These are phyloP conservation scores for Philopedon plagiatum DNA, from an alignment of 2,888 invertebrate genomes.

Conservation along the genomic window DNA sequence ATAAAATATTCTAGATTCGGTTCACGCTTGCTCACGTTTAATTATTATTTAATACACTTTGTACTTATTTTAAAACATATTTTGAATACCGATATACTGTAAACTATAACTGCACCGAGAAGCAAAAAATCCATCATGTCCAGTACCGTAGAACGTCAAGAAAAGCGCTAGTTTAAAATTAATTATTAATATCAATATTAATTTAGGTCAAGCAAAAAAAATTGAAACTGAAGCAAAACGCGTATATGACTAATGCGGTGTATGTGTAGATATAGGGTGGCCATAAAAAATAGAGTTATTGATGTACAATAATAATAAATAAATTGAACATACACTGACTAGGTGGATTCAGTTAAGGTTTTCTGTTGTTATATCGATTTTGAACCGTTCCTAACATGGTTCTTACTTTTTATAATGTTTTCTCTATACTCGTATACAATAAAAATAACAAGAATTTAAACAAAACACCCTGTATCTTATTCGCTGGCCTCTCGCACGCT, in stretches of 20 bases:
- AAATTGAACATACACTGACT: too few relatives aligned
- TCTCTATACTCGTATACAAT: not conserved
- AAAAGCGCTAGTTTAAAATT: too few relatives aligned
- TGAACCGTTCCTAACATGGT: too few relatives aligned
- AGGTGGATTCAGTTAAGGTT: too few relatives aligned
- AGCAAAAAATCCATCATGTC: conserved; percentile 1
- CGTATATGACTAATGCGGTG: not conserved
- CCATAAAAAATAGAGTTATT: not conserved
- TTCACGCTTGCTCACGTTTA: too few relatives aligned
- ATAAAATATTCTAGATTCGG: too few relatives aligned
- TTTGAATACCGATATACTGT: too few relatives aligned
- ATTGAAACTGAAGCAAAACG: conserved; percentile 3
- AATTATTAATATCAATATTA: conserved; percentile 17
- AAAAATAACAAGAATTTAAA: not conserved
- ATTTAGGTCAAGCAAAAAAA: conserved; percentile 24
- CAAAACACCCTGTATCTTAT: conserved; percentile 4
- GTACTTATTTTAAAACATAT: too few relatives aligned
- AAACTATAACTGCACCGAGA: not conserved
- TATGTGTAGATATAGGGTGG: not conserved
- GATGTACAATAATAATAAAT: too few relatives aligned
- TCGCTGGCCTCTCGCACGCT: conserved; percentile 8
- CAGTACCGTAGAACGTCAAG: not conserved
- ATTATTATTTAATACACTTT: too few relatives aligned
- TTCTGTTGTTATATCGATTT: too few relatives aligned
- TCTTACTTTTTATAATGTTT: not conserved